Evolutionary conservation across 2,797 vertebrate genomes (phyloP).

Genomic region (Lateolabrax maculatus): DNA sequence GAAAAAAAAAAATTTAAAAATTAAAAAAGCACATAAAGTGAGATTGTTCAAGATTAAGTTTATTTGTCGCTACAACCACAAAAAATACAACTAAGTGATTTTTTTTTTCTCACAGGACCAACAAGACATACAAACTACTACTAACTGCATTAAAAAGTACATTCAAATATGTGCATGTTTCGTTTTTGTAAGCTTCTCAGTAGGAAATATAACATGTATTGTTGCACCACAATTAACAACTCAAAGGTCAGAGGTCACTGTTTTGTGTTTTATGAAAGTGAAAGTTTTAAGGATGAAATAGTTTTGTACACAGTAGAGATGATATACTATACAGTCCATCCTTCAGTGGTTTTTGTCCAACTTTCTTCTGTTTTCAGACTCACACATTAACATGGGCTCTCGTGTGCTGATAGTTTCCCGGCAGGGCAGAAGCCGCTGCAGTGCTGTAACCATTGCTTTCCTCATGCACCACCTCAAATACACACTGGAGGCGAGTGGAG

Average conservation of each 20-base stretch:
- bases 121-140: background rate
- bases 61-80: no score
- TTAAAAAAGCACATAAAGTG: background rate
- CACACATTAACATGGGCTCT: conserved; percentile 65
- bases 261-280: background rate
- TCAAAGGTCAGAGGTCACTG: background rate
- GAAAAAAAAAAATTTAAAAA: background rate
- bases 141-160: background rate
- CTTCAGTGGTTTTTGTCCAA: background rate
- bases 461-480: conserved; percentile 85
- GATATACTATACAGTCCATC: no score
- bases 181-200: background rate
- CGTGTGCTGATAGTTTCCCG: conserved; percentile 88
- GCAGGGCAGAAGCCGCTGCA: conserved; percentile 88
- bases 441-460: conserved; percentile 84
- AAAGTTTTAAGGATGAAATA: background rate
- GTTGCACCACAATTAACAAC: background rate
- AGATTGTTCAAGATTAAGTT: background rate
- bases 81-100: no score
- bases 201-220: background rate
- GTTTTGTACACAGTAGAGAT: background rate
- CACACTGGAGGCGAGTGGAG: conserved; percentile 84
- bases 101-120: background rate
- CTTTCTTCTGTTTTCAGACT: conserved; percentile 58
- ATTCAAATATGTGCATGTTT: no score